These are phyloP conservation scores for Panorpa germanica DNA, from an alignment of 2,888 invertebrate genomes.

Conservation along the genomic window DNA sequence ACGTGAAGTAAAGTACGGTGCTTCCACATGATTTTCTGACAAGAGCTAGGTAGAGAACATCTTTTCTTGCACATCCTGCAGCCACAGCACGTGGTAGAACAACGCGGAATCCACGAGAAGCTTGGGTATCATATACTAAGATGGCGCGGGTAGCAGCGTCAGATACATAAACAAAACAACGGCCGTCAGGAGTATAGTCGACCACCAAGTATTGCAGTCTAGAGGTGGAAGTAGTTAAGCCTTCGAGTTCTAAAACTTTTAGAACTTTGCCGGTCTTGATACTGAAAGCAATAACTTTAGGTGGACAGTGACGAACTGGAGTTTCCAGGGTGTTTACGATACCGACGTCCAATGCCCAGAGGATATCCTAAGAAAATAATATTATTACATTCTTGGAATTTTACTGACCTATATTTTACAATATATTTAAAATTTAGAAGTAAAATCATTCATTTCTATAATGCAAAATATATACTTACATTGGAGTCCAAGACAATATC, in stretches of 20 bases:
- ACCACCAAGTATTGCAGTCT: conserved; percentile 48
- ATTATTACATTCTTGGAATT: not conserved
- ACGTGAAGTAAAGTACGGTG: conserved; percentile 38
- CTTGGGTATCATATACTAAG: conserved; percentile 43
- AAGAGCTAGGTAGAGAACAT: conserved; percentile 46
- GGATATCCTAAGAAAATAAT: conserved; percentile 29
- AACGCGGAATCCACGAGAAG: conserved; percentile 40
- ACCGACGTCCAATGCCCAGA: conserved; percentile 57
- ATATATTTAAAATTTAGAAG: too few species aligned
- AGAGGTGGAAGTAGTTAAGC: conserved; percentile 33
- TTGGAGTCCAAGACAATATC: conserved; percentile 35
- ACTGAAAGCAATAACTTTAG: conserved; percentile 46
- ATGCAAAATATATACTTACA: not conserved
- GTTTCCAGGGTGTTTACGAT: conserved; percentile 44
- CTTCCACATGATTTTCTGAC: conserved; percentile 35
- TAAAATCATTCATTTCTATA: too few species aligned
- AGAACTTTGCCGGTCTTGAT: conserved; percentile 37
- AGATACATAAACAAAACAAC: conserved; percentile 39
- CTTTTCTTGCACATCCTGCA: conserved; percentile 29
- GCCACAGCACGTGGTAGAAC: conserved; percentile 35
- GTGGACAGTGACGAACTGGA: conserved; percentile 42
- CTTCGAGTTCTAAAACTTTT: conserved; percentile 38
- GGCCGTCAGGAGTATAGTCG: conserved; percentile 40
- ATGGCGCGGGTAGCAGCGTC: conserved; percentile 50
- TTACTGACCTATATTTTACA: too few species aligned